These are phyloP conservation scores for Nycticorax nycticorax DNA, from an alignment of 2,113 vertebrate species.

Conservation along the genomic window DNA sequence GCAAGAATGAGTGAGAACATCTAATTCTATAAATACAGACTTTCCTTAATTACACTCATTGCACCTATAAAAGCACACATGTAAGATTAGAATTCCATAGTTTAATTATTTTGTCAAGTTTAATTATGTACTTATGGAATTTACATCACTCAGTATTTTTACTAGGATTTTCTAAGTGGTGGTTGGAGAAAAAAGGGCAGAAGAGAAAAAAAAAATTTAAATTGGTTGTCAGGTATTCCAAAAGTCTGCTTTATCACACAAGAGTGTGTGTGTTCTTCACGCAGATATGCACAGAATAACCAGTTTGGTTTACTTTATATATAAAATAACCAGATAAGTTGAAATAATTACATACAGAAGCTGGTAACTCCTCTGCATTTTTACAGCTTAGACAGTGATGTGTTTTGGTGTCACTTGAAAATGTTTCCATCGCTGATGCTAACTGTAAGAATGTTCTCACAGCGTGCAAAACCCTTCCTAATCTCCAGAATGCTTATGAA, in stretches of 20 bases:
- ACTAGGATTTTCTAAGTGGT: not conserved
- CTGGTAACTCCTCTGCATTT: not conserved
- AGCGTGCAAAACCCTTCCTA: not conserved
- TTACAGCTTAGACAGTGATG: not conserved
- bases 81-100: not conserved
- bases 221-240: not conserved
- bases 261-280: not conserved
- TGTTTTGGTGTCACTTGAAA: not conserved
- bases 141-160: not conserved
- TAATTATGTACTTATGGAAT: not conserved
- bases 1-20: not conserved
- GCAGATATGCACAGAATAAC: not conserved
- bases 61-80: not conserved
- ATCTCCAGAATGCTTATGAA: not conserved
- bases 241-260: not conserved
- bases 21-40: not conserved
- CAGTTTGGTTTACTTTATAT: not conserved
- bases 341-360: not conserved
- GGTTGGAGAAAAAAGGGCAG: not conserved
- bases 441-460: not conserved
- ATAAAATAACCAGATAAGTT: not conserved
- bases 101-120: not conserved
- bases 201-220: not conserved
- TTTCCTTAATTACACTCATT: not conserved
- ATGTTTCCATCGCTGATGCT: not conserved